Conservation (phyloP, 2,888 invertebrate genomes). For the Macaria notata region DNA sequence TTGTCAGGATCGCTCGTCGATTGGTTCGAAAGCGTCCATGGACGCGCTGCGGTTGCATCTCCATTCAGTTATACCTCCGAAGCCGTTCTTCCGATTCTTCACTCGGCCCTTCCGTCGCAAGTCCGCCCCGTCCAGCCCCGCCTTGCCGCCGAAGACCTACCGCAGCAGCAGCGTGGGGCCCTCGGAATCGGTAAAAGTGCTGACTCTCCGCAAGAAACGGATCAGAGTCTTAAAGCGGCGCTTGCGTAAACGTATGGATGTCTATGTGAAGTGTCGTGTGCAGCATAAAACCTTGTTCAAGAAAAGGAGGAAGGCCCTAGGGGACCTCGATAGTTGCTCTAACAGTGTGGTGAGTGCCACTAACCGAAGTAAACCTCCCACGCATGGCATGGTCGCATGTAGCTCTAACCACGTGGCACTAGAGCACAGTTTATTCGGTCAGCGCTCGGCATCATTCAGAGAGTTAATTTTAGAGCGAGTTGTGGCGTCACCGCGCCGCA, state of each 20-base stretch:
- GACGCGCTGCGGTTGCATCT: constrained; percentile 79
- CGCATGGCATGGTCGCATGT: constrained; percentile 68
- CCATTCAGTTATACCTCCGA: constrained; percentile 79
- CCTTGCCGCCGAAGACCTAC: constrained; percentile 80
- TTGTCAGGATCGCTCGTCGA: constrained; percentile 76
- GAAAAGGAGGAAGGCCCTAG: constrained; percentile 54
- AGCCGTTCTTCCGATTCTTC: constrained; percentile 84
- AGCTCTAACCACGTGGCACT: constrained; percentile 46
- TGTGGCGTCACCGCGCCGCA: constrained; percentile 57
- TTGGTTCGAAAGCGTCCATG: constrained; percentile 76
- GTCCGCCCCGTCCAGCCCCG: constrained; percentile 85
- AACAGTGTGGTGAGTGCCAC: constrained; percentile 80
- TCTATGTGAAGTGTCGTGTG: constrained; percentile 75
- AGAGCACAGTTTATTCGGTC: constrained; percentile 34
- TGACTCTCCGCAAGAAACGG: constrained; percentile 61
- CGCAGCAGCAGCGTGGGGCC: constrained; percentile 79
- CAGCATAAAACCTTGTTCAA: constrained; percentile 52
- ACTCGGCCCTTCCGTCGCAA: constrained; percentile 86
- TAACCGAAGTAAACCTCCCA: constrained; percentile 45
- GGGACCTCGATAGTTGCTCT: constrained; percentile 56
- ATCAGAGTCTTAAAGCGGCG: constrained; percentile 63
- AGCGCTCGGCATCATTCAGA: constrained; percentile 29
- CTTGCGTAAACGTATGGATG: constrained; percentile 70
- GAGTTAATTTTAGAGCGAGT: constrained; percentile 60
- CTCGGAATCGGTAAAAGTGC: constrained; percentile 69